These are phyloP conservation scores for Holothuria scabra DNA, from an alignment of 53 echinoderm and acorn worm species.

Conservation along the genomic window DNA sequence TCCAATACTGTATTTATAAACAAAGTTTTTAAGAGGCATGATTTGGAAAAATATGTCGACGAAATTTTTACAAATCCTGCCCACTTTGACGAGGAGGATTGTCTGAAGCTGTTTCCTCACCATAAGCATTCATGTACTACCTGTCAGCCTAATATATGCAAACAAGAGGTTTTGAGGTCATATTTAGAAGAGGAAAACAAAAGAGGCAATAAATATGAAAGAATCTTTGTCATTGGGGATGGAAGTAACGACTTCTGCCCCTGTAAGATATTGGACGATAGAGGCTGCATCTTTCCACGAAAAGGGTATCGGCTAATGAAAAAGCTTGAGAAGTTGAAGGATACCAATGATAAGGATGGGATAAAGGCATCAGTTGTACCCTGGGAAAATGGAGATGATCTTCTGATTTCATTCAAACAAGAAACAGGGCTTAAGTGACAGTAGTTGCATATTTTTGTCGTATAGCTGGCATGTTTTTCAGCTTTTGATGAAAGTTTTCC, in stretches of 20 bases:
- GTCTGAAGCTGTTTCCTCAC: constrained; percentile 68
- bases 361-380: constrained; percentile 67
- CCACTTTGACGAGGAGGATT: constrained; percentile 68
- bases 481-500: too few relatives aligned
- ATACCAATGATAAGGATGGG: constrained; percentile 10
- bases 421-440: neutral
- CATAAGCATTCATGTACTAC: constrained; percentile 76
- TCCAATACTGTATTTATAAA: constrained; percentile 86
- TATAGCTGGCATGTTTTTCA: too few relatives aligned
- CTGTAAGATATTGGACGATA: constrained; percentile 59
- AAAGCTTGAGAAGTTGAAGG: constrained; percentile 51
- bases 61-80: constrained; percentile 85
- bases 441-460: too few relatives aligned
- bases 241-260: constrained; percentile 94
- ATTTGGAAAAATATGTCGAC: constrained; percentile 42
- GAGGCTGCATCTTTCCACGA: constrained; percentile 83
- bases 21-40: constrained; percentile 54
- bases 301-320: constrained; percentile 75
- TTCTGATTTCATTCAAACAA: constrained; percentile 28
- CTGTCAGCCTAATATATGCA: constrained; percentile 91
- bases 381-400: constrained; percentile 72
- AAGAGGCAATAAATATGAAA: constrained; percentile 66
- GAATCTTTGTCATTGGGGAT: constrained; percentile 81
- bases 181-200: constrained; percentile 51
- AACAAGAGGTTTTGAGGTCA: constrained; percentile 62